Evolutionary conservation across 1,140 invertebrate genomes (phyloP), one percentile per base, ranked within the genome.

Genomic region (Chironomus striatipennis): DNA sequence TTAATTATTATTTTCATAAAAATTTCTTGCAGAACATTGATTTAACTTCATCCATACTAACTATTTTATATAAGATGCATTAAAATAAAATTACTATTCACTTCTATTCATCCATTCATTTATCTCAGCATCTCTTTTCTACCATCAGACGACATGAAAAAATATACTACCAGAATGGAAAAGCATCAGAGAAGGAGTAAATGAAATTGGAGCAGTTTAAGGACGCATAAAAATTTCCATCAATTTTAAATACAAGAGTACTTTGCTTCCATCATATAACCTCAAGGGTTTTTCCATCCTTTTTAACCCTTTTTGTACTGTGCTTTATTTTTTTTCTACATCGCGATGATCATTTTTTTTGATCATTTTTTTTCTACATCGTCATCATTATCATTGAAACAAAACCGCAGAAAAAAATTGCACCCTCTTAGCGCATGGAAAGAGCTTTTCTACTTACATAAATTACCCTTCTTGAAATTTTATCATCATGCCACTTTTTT

Each of bases 211-310:
- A 57, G 47, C 47, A 57, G 47, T n/a, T 57, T 57, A 57, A 57
- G 47, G 47, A 57, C 47, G 47, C 65, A 70, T 21, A 20, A 70
- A 70, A 70, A 70, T 70, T 70, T 18, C 20, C 65, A 20, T 70
- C 65, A 70, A 70, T 70, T 70, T 70, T 70, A 70, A 70, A 70
- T 70, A 21, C 65, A 21, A 70, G 65, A 70, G 12, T 57, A 12
- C 47, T n/a, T 57, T n/a, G n/a, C 47, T 15, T 57, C 24, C n/a
- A 57, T 57, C 15, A 4, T 57, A 4, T 1, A 57, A 12, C 47
- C 47, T 57, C 12, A 15, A 57, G 47, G 12, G 12, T 57, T 57
- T n/a, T 57, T 57, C 43, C 47, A 57, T 57, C 47, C 47, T 57
- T 57, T 57, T 57, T 15, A 57, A 57, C 47, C 47, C 47, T 57